Conservation (phyloP, 1,140 invertebrate genomes). For the Papilio polytes region DNA sequence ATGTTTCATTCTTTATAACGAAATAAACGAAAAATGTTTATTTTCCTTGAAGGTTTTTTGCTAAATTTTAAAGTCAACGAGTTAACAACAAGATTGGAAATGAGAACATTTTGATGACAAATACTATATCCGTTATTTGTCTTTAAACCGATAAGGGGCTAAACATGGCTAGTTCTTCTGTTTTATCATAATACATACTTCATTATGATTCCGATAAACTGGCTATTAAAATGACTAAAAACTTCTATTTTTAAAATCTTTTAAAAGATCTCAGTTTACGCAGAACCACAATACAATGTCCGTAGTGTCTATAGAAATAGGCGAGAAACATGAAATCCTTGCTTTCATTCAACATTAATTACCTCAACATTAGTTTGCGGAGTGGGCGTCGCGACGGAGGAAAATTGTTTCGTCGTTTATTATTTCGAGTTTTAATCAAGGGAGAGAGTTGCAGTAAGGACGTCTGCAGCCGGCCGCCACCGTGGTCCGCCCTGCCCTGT, state of each 20-base stretch:
- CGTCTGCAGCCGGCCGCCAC: conserved; percentile 63
- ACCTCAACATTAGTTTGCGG: conserved; percentile 22
- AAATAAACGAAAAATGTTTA: conserved; percentile 22
- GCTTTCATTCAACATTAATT: conserved; percentile 17
- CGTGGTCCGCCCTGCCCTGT: conserved; percentile 55
- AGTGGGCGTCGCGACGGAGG: conserved; percentile 49
- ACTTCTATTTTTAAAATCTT: too few species aligned
- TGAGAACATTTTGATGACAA: neutral
- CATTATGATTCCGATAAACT: neutral
- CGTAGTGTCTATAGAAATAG: neutral
- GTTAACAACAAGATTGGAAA: neutral
- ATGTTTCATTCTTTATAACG: conserved; percentile 24
- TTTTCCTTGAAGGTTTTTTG: neutral
- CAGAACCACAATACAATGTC: neutral
- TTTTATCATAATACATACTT: neutral
- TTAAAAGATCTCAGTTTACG: neutral
- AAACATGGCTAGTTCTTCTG: neutral
- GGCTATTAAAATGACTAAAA: neutral
- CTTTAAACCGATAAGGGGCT: neutral
- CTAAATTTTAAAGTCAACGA: neutral
- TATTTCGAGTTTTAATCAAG: conserved; percentile 81
- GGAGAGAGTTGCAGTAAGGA: conserved; percentile 55
- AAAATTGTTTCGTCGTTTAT: conserved; percentile 80
- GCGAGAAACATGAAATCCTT: conserved; percentile 17
- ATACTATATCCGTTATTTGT: neutral